Percentiles rank a stretch among this genome's conserved stretches.
Conservation (phyloP, 2,113 vertebrate genomes). For the Bettongia penicillata region DNA sequence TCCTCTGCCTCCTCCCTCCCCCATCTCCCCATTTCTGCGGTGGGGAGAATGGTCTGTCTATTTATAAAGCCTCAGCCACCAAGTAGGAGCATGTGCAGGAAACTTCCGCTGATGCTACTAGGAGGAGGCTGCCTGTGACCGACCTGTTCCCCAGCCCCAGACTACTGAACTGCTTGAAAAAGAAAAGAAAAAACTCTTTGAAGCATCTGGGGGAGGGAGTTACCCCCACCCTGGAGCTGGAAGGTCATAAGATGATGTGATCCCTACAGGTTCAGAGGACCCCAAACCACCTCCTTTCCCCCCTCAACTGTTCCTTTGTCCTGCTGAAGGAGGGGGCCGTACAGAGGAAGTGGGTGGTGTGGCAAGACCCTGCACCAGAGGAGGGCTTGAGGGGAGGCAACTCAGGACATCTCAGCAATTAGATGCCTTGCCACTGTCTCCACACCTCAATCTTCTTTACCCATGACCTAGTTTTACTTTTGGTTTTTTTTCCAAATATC, state of each 20-base stretch:
- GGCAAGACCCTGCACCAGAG: background rate
- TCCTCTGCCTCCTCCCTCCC: background rate
- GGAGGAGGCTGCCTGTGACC: background rate
- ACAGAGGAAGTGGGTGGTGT: background rate
- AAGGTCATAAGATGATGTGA: background rate
- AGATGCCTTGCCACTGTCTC: background rate
- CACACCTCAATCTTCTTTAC: background rate
- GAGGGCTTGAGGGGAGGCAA: too few relatives aligned
- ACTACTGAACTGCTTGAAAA: background rate
- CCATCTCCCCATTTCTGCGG: background rate
- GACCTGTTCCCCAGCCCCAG: background rate
- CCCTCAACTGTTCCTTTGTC: background rate
- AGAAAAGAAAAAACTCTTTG: background rate
- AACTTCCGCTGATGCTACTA: background rate
- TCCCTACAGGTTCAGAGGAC: background rate
- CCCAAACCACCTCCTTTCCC: background rate
- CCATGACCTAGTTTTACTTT: slow-evolving; percentile 35
- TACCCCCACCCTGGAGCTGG: background rate
- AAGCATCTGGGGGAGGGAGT: background rate
- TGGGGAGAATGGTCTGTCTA: background rate
- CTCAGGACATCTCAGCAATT: too few relatives aligned
- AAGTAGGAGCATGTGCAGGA: background rate
- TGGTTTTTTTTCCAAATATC: slow-evolving; percentile 43
- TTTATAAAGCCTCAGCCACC: background rate
- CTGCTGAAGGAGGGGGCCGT: background rate